phyloP scores from a whole-genome alignment of 2,797 vertebrate species.

The Leuciscus waleckii region DNA sequence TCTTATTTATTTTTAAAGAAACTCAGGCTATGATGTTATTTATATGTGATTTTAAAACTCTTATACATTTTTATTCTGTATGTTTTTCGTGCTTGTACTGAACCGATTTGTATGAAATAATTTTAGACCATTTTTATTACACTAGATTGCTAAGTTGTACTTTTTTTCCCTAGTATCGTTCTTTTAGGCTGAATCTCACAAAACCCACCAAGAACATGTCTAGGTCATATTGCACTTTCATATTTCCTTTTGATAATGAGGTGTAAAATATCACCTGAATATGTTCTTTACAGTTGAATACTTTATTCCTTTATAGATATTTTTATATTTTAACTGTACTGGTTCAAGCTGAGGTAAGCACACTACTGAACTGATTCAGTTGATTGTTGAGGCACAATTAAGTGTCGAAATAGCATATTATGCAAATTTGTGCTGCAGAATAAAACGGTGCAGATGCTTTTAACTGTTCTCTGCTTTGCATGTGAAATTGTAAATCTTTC shows the following conservation, averaged over 20 bases:
- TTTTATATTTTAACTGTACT: neutral
- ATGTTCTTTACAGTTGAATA: neutral
- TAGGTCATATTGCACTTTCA: too few species aligned
- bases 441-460: neutral
- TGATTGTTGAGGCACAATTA: neutral
- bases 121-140: neutral
- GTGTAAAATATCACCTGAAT: too few species aligned
- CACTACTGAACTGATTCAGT: neutral
- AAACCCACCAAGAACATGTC: neutral
- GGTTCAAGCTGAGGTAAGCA: neutral
- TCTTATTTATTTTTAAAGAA: neutral
- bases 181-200: neutral
- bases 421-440: neutral
- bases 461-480: neutral
- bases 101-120: neutral
- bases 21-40: neutral
- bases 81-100: neutral
- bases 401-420: neutral
- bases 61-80: neutral
- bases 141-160: neutral
- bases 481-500: neutral
- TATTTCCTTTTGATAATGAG: neutral
- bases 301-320: neutral
- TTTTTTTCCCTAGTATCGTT: neutral
- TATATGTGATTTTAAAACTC: neutral